Base-by-base conservation (phyloP, 1,140 invertebrate species). In the Drosophila kanapiae region DNA sequence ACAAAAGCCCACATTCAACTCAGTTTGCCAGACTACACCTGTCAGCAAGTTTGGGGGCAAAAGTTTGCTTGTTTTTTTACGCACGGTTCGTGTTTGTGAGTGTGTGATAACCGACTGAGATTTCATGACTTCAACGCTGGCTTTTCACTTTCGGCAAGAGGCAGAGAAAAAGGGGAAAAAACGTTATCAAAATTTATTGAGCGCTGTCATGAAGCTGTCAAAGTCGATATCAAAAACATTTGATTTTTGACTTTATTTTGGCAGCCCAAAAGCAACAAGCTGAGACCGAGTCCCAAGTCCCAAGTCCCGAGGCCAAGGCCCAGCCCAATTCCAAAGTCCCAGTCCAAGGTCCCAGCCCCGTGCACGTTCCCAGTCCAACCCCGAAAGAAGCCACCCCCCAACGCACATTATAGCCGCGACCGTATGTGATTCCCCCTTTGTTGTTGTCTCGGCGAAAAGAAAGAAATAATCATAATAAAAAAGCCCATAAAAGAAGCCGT, bases 141-240 rank as follows among this genome's bases (percentile, higher is more conserved):
- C 72, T 82, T 88, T 90, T 79, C 75, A 77, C 80, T 80, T 80
- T 58, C 76, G 82, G 61, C 53, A 33, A 53, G 51, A 47, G 47
- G 60, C 29, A 33, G 65, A 65, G 38, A 16, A 13, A 10, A 65
- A 7, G 6, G 35, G 18, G 35, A 29, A 57, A 71, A 59, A 76
- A 70, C 64, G 85, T 91, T 91, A 90, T 86, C 78, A 85, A 91
- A 91, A 91, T 91, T 91, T 91, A 91, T 91, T 87, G 88, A 88
- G 83, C 81, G 82, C 84, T 91, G 88, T 91, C 88, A 91, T 85
- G 88, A 91, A 88, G 88, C 88, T 91, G 88, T 91, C 88, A 91
- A 85, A 88, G 81, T 91, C 90, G 88, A 91, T 91, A 85, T 80
- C 85, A 88, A 91, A 82, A 91, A 88, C 88, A 85, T 91, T 91